phyloP scores from a whole-genome alignment of 2,888 invertebrate species.

The Aphelenchoides bicaudatus region DNA sequence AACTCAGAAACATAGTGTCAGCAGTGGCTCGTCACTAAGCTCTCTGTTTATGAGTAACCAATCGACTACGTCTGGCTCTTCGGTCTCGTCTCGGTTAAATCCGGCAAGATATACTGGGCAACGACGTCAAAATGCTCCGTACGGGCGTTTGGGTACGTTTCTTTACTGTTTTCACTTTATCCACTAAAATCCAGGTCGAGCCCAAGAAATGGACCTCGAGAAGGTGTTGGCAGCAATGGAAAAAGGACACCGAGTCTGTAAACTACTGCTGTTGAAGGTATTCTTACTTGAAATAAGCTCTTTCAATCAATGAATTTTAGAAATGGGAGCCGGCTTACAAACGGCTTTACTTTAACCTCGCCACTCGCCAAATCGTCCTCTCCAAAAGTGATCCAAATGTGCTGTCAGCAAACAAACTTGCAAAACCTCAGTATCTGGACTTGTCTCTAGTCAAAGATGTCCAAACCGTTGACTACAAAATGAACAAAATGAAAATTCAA shows the following conservation, averaged over 20 bases:
- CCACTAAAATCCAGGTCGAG: too few species aligned
- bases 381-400: constrained; percentile 27
- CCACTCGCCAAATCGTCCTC: constrained; percentile 49
- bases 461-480: constrained; percentile 53
- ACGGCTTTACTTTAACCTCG: constrained; percentile 42
- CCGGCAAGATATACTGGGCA: too few species aligned
- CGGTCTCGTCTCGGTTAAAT: neutral
- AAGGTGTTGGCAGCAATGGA: constrained; percentile 50
- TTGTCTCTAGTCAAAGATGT: constrained; percentile 51
- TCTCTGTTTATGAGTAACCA: constrained; percentile 19
- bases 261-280: constrained; percentile 50
- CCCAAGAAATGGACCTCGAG: constrained; percentile 38
- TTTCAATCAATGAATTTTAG: too few species aligned
- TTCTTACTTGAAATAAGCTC: too few species aligned
- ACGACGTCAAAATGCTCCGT: too few species aligned
- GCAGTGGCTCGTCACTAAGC: constrained; percentile 10
- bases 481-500: constrained; percentile 45
- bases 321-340: constrained; percentile 57
- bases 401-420: constrained; percentile 13
- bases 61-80: neutral
- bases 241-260: constrained; percentile 53
- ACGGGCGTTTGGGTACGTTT: too few species aligned
- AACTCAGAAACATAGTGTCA: neutral
- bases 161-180: too few species aligned
- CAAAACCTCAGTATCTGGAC: constrained; percentile 43